Percentiles rank a stretch among this genome's conserved stretches.
Evolutionary conservation across 2,797 vertebrate species (phyloP).

Genomic region (Centropyge bicolor): DNA sequence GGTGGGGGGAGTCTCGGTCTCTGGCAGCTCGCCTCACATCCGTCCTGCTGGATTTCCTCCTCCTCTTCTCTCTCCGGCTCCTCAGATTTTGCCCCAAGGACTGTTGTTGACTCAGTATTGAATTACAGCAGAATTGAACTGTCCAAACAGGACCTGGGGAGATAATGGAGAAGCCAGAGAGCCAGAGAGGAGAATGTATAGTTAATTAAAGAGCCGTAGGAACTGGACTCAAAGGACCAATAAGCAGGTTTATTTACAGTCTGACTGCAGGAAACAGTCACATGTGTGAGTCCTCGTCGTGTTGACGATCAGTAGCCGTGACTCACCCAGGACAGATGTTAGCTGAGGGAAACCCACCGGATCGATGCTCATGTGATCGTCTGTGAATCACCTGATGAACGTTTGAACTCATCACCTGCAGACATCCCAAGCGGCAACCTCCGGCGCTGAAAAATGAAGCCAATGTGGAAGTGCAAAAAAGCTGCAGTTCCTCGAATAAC

Average conservation of each 20-base stretch:
- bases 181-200: slow-evolving; percentile 22
- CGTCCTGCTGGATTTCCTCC: slow-evolving; percentile 6
- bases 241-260: slow-evolving; percentile 46
- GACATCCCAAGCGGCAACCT: no score
- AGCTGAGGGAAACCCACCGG: slow-evolving; percentile 4
- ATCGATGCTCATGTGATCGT: background rate
- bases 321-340: slow-evolving; percentile 13
- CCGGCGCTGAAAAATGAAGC: no score
- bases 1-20: slow-evolving; percentile 16
- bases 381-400: background rate
- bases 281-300: slow-evolving; percentile 23
- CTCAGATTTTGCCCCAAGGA: slow-evolving; percentile 22
- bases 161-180: slow-evolving; percentile 28
- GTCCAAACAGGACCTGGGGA: slow-evolving; percentile 32
- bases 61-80: slow-evolving; percentile 1
- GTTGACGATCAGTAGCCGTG: slow-evolving; percentile 12
- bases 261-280: slow-evolving; percentile 18
- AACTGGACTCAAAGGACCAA: slow-evolving; percentile 30
- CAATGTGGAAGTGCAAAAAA: no score
- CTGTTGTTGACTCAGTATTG: slow-evolving; percentile 34
- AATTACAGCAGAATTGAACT: slow-evolving; percentile 36
- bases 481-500: no score
- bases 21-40: slow-evolving; percentile 21
- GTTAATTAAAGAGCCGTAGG: slow-evolving; percentile 55
- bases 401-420: background rate